Conservation (phyloP, 1,140 invertebrate species). For the Drosophila ogumai region DNA sequence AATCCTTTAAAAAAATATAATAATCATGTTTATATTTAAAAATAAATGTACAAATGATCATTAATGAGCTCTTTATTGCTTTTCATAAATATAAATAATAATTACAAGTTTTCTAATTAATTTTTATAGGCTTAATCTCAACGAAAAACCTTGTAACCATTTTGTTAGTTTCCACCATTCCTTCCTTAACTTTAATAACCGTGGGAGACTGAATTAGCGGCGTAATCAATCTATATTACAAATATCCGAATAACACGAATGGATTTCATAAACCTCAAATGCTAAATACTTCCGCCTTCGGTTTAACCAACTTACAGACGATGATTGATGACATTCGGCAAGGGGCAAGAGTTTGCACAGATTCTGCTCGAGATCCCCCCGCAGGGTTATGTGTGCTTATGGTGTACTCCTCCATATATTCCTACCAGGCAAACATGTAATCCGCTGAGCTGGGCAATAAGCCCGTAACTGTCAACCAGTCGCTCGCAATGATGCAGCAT, state of each 20-base stretch:
- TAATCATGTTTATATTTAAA: too few species aligned
- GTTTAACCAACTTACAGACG: constrained; percentile 40
- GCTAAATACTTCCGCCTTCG: constrained; percentile 67
- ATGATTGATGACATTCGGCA: constrained; percentile 67
- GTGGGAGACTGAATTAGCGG: constrained; percentile 35
- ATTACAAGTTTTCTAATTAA: background rate
- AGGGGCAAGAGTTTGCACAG: constrained; percentile 52
- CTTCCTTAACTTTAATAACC: constrained; percentile 25
- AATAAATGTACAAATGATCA: too few species aligned
- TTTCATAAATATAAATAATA: too few species aligned
- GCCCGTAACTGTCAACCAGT: constrained; percentile 56
- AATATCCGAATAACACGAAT: constrained; percentile 38
- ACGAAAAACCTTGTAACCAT: background rate
- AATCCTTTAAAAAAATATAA: too few species aligned
- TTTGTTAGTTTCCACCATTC: constrained; percentile 3
- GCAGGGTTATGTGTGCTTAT: constrained; percentile 9
- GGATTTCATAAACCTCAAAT: constrained; percentile 33
- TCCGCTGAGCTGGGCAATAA: constrained; percentile 46
- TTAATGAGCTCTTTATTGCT: too few species aligned
- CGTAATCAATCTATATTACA: constrained; percentile 69
- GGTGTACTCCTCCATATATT: constrained; percentile 12
- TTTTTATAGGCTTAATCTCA: background rate
- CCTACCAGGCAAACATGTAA: constrained; percentile 46
- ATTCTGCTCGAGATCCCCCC: constrained; percentile 48
- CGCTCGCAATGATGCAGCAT: constrained; percentile 42